These are phyloP conservation scores for Hydrolagus affinis DNA, from an alignment of 2,113 vertebrate genomes.

Conservation along the genomic window DNA sequence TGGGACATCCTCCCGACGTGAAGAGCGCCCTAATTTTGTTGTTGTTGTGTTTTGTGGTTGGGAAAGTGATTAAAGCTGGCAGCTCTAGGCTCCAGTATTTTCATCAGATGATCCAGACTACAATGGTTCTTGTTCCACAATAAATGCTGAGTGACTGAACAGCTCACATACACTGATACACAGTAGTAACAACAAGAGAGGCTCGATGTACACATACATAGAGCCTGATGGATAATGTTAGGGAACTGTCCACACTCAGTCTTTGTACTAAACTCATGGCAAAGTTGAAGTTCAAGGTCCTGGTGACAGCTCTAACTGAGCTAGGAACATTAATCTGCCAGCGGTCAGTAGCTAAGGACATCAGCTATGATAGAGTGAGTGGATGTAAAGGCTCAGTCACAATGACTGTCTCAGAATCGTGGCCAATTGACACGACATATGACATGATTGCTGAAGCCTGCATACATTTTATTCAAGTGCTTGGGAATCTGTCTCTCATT, in stretches of 20 bases:
- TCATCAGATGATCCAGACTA: background rate
- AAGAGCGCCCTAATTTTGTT: too few species aligned
- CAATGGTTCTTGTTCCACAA: background rate
- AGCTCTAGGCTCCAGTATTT: too few species aligned
- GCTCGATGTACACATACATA: too few species aligned
- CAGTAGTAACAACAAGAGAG: too few species aligned
- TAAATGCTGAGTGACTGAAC: too few species aligned
- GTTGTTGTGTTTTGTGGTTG: too few species aligned
- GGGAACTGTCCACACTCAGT: background rate
- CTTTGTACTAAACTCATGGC: constrained; percentile 19
- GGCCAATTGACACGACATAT: background rate
- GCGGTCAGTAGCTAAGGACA: background rate
- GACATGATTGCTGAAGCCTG: too few species aligned
- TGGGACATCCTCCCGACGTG: too few species aligned
- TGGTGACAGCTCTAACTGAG: background rate
- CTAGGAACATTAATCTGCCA: constrained; percentile 8
- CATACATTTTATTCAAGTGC: background rate
- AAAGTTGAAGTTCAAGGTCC: background rate
- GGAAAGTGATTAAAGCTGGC: too few species aligned
- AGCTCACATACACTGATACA: too few species aligned
- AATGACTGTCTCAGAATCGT: background rate
- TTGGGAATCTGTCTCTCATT: too few species aligned
- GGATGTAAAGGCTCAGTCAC: background rate
- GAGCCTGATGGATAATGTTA: background rate
- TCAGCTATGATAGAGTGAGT: constrained; percentile 6